Conservation (phyloP, 2,113 vertebrate genomes). For the Dolichallabes microphthalmus region DNA sequence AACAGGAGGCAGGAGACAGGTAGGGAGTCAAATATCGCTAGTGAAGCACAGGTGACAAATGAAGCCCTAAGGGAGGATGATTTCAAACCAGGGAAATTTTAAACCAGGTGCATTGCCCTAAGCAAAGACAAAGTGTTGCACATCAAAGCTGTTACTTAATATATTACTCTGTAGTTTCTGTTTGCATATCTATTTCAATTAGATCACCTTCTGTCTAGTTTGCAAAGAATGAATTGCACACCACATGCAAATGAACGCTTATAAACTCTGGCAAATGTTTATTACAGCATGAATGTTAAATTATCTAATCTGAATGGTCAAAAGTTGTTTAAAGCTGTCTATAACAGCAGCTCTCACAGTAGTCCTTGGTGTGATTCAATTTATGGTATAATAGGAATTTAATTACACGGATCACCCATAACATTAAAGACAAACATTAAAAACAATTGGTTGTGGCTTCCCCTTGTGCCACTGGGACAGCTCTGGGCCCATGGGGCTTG, state of each 20-base stretch:
- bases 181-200: slow-evolving; percentile 16
- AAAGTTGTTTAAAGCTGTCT: neutral
- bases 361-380: neutral
- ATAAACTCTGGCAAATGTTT: neutral
- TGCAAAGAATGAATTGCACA: slow-evolving; percentile 5
- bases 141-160: slow-evolving; percentile 50
- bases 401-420: too few relatives aligned
- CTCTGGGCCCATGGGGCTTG: too few relatives aligned
- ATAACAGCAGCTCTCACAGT: neutral
- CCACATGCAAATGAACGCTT: neutral
- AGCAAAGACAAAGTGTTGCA: slow-evolving; percentile 41
- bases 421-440: too few relatives aligned
- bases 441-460: too few relatives aligned
- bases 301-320: neutral
- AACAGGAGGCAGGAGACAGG: slow-evolving; percentile 24
- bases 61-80: slow-evolving; percentile 47
- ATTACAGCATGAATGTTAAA: neutral
- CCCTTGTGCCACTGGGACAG: too few relatives aligned
- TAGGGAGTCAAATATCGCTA: slow-evolving; percentile 27
- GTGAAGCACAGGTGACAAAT: slow-evolving; percentile 44
- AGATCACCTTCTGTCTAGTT: slow-evolving; percentile 9
- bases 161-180: slow-evolving; percentile 16
- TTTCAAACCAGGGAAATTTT: slow-evolving; percentile 51
- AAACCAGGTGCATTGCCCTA: slow-evolving; percentile 51
- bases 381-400: neutral